Percentiles rank a stretch among this genome's conserved stretches.
phyloP scores from a whole-genome alignment of 2,888 invertebrate genomes.

The Melipona beecheii region DNA sequence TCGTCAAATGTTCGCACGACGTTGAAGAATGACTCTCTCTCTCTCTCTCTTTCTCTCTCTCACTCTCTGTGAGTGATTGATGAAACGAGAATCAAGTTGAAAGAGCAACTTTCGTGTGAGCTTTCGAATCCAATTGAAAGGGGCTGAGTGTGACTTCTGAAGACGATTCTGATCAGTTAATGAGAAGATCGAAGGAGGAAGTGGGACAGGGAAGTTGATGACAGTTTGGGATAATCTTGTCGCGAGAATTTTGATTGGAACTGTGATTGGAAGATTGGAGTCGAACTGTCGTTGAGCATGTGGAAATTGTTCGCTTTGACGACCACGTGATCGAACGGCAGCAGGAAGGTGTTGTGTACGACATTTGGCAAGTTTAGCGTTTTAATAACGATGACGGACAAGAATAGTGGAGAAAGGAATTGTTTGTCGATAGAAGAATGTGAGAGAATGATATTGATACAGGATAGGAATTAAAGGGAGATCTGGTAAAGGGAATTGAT shows the following conservation, averaged over 20 bases:
- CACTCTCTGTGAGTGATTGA: neutral
- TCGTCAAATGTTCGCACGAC: neutral
- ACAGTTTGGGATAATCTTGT: neutral
- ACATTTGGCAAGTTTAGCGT: neutral
- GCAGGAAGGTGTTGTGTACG: slow-evolving; percentile 5
- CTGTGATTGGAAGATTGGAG: neutral
- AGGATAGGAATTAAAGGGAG: slow-evolving; percentile 13
- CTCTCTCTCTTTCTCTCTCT: too few species aligned
- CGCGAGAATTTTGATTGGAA: neutral
- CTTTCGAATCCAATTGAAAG: neutral
- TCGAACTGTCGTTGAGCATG: neutral
- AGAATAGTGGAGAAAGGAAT: neutral
- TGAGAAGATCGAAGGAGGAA: neutral
- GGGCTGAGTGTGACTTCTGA: neutral
- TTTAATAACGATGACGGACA: neutral
- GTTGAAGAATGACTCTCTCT: neutral
- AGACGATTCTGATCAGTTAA: neutral
- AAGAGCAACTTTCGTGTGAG: neutral
- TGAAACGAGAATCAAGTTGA: neutral
- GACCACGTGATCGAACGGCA: slow-evolving; percentile 29
- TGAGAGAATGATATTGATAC: neutral
- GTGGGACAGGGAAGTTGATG: neutral
- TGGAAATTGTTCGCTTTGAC: slow-evolving; percentile 6
- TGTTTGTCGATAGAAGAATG: neutral
- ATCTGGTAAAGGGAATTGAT: neutral